Percentiles rank a stretch among this genome's conserved stretches.
These are phyloP conservation scores for Isaurus tuberculatus DNA, from an alignment of 92 coral and sea anemone genomes.

Conservation along the genomic window DNA sequence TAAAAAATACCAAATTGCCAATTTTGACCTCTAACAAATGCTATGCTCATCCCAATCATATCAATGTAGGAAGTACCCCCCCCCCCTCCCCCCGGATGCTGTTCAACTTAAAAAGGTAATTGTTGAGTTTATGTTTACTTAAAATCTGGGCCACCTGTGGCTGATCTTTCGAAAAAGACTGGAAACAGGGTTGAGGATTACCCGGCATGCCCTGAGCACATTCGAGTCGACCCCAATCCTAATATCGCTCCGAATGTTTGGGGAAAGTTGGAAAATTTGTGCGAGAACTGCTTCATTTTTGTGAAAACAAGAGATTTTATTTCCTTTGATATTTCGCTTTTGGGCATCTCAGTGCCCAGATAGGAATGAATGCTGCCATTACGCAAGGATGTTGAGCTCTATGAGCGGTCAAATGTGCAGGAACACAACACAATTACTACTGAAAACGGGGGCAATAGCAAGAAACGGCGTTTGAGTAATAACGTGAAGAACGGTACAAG, in stretches of 20 bases:
- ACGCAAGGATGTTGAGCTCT: slow-evolving; percentile 90
- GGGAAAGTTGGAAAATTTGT: neutral
- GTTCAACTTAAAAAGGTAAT: no score
- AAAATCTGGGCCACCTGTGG: no score
- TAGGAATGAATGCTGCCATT: slow-evolving; percentile 99
- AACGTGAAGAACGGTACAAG: slow-evolving; percentile 92
- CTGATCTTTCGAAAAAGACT: neutral
- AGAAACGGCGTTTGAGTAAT: slow-evolving; percentile 86
- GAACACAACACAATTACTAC: slow-evolving; percentile 79
- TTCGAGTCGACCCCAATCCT: slow-evolving; percentile 30
- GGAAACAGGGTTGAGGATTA: neutral
- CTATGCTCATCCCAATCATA: no score
- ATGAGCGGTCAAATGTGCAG: slow-evolving; percentile 76
- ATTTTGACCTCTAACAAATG: no score
- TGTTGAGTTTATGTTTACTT: no score
- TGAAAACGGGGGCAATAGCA: slow-evolving; percentile 83
- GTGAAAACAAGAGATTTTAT: neutral
- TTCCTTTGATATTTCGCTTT: slow-evolving; percentile 39
- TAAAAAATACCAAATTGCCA: no score
- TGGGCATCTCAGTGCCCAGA: slow-evolving; percentile 79
- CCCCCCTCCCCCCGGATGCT: no score
- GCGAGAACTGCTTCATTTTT: slow-evolving; percentile 3
- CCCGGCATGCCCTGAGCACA: slow-evolving; percentile 17
- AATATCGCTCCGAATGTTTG: slow-evolving; percentile 8
- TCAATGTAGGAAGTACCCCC: no score